Conservation (phyloP, 2,888 invertebrate species). For the Campaea margaritaria region DNA sequence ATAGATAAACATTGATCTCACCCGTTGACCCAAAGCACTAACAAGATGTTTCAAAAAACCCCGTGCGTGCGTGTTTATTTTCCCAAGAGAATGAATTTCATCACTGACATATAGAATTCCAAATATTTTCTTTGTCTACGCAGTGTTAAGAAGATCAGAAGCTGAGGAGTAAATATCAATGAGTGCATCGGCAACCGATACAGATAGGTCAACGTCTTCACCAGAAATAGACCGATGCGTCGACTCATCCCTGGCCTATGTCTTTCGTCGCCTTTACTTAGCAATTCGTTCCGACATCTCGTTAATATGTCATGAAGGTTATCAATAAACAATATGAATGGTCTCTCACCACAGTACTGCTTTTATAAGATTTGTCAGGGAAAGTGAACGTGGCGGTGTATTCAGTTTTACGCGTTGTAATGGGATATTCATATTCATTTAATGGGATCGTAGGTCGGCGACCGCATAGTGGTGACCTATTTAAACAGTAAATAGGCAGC, state of each 20-base stretch:
- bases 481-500: conserved; percentile 71
- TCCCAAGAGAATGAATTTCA: conserved; percentile 25
- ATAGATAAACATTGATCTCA: conserved; percentile 58
- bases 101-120: conserved; percentile 19
- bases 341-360: conserved; percentile 60
- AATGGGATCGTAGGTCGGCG: conserved; percentile 62
- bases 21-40: conserved; percentile 36
- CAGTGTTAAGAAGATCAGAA: conserved; percentile 9
- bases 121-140: conserved; percentile 33
- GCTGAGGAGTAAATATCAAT: conserved; percentile 48
- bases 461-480: conserved; percentile 70
- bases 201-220: conserved; percentile 75
- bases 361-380: conserved; percentile 55
- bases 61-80: conserved; percentile 19
- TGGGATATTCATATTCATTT: no score
- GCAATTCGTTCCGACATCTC: conserved; percentile 74
- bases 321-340: conserved; percentile 69
- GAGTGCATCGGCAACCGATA: conserved; percentile 62
- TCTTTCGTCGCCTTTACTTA: conserved; percentile 74
- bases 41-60: conserved; percentile 31
- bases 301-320: conserved; percentile 79
- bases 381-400: conserved; percentile 47
- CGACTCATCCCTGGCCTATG: conserved; percentile 69
- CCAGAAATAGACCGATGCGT: conserved; percentile 72
- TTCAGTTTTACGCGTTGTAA: conserved; percentile 39